A percentile compares a stretch with the other conserved stretches of the same genome.
These are phyloP conservation scores for Drosophila peninsularis DNA, from an alignment of 2,888 invertebrate species.

Conservation along the genomic window DNA sequence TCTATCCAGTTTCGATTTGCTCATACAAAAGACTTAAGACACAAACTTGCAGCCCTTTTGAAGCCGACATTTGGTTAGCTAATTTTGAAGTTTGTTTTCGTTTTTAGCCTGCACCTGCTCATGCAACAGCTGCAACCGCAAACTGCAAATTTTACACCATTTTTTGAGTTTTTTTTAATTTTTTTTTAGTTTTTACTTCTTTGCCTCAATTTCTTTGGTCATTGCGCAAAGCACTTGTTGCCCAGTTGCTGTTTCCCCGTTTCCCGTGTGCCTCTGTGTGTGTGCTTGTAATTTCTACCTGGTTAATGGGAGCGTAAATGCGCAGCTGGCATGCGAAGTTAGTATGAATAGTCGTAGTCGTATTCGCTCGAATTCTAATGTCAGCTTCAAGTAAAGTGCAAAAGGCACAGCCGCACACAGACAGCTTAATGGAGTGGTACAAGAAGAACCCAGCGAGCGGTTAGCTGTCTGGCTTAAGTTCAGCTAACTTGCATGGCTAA, in stretches of 20 bases:
- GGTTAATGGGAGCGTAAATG: slow-evolving; percentile 79
- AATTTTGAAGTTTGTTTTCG: slow-evolving; percentile 1
- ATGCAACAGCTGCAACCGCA: slow-evolving; percentile 34
- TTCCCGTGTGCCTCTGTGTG: slow-evolving; percentile 20
- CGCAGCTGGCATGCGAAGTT: slow-evolving; percentile 76
- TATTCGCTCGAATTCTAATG: slow-evolving; percentile 64
- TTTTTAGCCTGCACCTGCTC: neutral
- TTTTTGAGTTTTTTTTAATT: slow-evolving; percentile 32
- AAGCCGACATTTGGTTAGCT: slow-evolving; percentile 5
- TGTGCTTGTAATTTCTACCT: slow-evolving; percentile 58
- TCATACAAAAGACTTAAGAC: slow-evolving; percentile 9
- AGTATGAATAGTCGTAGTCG: slow-evolving; percentile 35
- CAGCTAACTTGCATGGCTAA: slow-evolving; percentile 50
- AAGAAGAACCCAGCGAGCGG: slow-evolving; percentile 46
- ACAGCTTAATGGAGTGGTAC: slow-evolving; percentile 74
- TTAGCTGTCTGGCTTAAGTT: slow-evolving; percentile 36
- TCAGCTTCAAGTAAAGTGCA: slow-evolving; percentile 68
- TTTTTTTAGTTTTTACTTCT: slow-evolving; percentile 34
- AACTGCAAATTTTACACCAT: slow-evolving; percentile 40
- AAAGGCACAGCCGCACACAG: slow-evolving; percentile 66
- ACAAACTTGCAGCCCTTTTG: slow-evolving; percentile 45
- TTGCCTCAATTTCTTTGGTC: slow-evolving; percentile 62
- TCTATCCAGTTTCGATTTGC: neutral
- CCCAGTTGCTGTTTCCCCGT: slow-evolving; percentile 35
- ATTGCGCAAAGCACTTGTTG: slow-evolving; percentile 76